Evolutionary conservation across 2,797 vertebrate species (phyloP).

Genomic region (Selene dorsalis): DNA sequence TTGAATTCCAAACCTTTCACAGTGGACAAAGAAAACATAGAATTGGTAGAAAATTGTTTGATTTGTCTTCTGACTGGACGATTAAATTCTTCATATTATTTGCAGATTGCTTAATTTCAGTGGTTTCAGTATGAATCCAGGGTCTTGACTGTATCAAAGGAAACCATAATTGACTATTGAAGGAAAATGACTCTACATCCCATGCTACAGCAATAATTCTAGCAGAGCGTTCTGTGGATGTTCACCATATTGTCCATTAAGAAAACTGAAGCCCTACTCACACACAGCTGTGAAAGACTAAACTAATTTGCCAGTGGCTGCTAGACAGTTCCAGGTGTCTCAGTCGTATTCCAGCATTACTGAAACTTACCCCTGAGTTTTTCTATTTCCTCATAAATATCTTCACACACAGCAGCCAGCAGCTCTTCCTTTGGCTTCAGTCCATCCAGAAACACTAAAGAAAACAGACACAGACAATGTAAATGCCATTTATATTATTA

Average conservation of each 20-base stretch:
- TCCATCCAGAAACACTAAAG: constrained; percentile 90
- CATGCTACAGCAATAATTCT: not conserved
- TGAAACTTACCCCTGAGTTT: constrained; percentile 78
- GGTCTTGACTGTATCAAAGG: too few species aligned
- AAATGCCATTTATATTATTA: not conserved
- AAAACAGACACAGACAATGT: not conserved
- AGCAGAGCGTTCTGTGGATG: not conserved
- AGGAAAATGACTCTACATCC: not conserved
- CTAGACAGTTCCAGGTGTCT: not conserved
- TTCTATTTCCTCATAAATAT: constrained; percentile 82
- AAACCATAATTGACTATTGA: not conserved
- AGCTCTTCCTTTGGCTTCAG: constrained; percentile 87
- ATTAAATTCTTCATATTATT: not conserved
- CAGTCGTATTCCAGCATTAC: not conserved
- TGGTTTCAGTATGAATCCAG: too few species aligned
- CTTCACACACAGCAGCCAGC: constrained; percentile 81
- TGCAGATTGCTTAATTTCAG: not conserved
- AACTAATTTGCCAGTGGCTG: not conserved
- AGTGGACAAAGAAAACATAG: not conserved
- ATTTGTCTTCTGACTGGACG: not conserved
- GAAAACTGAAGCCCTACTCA: not conserved
- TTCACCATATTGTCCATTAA: not conserved
- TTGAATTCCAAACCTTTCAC: not conserved
- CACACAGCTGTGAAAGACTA: not conserved
- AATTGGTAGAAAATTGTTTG: not conserved